A percentile compares a stretch with the other conserved stretches of the same genome.
These are phyloP conservation scores for Sebastes diaconus DNA, from an alignment of 2,797 vertebrate species.

Conservation along the genomic window DNA sequence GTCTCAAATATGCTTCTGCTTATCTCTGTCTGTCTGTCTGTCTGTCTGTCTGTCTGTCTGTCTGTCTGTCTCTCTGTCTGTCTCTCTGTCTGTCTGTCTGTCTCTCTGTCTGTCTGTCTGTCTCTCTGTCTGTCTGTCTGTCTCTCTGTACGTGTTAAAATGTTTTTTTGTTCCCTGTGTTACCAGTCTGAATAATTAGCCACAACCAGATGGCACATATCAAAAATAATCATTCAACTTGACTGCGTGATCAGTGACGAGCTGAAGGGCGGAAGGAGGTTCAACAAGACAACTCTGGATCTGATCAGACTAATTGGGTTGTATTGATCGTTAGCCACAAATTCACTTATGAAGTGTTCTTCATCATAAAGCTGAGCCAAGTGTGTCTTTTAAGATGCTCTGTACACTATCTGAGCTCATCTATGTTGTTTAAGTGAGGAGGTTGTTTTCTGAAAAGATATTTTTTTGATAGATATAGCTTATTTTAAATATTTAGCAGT, in stretches of 20 bases:
- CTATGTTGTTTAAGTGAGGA: not conserved
- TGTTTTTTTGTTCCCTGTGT: constrained; percentile 17
- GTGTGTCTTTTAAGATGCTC: not conserved
- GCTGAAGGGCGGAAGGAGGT: constrained; percentile 11
- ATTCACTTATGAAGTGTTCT: not conserved
- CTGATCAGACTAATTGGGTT: constrained; percentile 30
- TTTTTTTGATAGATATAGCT: not conserved
- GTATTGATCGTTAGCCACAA: constrained; percentile 17
- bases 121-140: not conserved
- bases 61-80: not conserved
- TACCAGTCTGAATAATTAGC: constrained; percentile 57
- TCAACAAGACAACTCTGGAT: constrained; percentile 18
- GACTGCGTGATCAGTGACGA: constrained; percentile 37
- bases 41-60: not conserved
- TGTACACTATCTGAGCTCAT: not conserved
- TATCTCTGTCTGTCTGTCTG: not conserved
- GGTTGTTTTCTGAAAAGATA: not conserved
- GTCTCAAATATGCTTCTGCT: not conserved
- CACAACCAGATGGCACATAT: constrained; percentile 50
- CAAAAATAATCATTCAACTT: constrained; percentile 48
- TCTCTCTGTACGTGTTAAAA: not conserved
- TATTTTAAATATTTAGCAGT: not conserved
- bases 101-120: too few relatives aligned
- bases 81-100: not conserved
- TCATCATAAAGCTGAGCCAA: not conserved